These are phyloP conservation scores for Pseudopodoces humilis DNA, from an alignment of 2,113 vertebrate genomes.

Conservation along the genomic window DNA sequence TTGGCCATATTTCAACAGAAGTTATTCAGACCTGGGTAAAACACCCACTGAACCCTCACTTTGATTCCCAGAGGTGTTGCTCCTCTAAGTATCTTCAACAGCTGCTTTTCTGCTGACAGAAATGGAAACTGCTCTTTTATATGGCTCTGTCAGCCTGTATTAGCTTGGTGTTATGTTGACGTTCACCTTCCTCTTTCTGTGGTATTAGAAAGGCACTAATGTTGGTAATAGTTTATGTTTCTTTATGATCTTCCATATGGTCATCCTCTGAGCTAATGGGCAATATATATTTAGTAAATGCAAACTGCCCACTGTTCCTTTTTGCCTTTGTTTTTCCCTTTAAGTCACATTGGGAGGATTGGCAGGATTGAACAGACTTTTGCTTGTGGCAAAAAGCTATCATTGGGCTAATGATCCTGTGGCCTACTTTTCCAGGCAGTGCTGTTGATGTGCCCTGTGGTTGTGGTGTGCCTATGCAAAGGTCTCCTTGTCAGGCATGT, in stretches of 20 bases:
- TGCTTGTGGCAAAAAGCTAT: neutral
- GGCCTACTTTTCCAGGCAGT: neutral
- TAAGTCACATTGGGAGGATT: neutral
- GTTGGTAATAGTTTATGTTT: neutral
- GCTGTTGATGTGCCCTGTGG: neutral
- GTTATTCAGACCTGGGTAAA: neutral
- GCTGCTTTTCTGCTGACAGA: neutral
- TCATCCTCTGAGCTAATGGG: neutral
- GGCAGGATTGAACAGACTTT: neutral
- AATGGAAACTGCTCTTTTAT: neutral
- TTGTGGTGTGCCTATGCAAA: neutral
- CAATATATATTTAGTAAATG: neutral
- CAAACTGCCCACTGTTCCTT: neutral
- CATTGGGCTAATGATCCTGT: neutral
- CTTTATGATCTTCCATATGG: neutral
- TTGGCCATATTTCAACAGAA: neutral
- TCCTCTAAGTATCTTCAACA: neutral
- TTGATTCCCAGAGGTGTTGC: neutral
- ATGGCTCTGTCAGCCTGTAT: neutral
- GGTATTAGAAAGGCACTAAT: neutral
- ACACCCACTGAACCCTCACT: neutral
- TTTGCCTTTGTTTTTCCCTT: neutral
- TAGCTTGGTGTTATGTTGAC: neutral
- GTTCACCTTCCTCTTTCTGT: neutral
- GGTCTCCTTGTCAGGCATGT: neutral